Evolutionary conservation across 2,888 invertebrate genomes (phyloP).

Genomic region (Drosophila anomalata): DNA sequence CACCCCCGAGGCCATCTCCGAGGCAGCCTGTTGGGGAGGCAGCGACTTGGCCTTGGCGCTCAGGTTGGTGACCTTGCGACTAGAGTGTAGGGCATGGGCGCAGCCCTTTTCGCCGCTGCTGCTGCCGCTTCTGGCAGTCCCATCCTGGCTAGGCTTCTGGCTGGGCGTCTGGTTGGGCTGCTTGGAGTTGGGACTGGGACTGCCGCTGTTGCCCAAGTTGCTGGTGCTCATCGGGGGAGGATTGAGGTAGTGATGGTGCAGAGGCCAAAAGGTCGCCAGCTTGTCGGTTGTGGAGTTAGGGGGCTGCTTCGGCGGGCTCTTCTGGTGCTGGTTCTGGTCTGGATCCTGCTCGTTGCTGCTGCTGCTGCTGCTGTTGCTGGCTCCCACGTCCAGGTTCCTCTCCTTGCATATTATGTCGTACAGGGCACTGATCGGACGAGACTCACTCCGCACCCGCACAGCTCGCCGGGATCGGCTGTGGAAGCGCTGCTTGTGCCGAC

Average conservation of each 20-base stretch:
- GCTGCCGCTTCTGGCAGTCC: conserved; percentile 20
- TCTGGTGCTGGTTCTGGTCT: conserved; percentile 19
- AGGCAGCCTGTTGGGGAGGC: conserved; percentile 57
- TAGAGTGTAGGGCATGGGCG: conserved; percentile 54
- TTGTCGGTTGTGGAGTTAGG: conserved; percentile 51
- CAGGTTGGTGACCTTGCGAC: conserved; percentile 60
- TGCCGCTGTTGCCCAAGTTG: conserved; percentile 28
- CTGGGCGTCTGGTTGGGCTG: conserved; percentile 22
- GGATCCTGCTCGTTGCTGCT: conserved; percentile 34
- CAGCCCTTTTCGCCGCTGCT: conserved; percentile 34
- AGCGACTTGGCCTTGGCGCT: conserved; percentile 69
- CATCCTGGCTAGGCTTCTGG: conserved; percentile 20
- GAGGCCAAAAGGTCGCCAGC: conserved; percentile 74
- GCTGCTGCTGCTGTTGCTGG: conserved; percentile 58
- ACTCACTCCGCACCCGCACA: conserved; percentile 83
- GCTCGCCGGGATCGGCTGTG: conserved; percentile 78
- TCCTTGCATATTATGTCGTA: conserved; percentile 85
- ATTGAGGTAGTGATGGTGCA: conserved; percentile 63
- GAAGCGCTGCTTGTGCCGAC: conserved; percentile 80
- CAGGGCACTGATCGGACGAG: conserved; percentile 83
- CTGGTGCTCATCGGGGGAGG: conserved; percentile 44
- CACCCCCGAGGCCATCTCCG: not conserved
- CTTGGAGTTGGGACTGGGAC: conserved; percentile 32
- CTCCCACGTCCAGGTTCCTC: conserved; percentile 81
- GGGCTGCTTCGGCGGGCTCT: conserved; percentile 15